A percentile compares a stretch with the other conserved stretches of the same genome.
Evolutionary conservation across 2,113 vertebrate species (phyloP).

Genomic region (Myotis brandtii): DNA sequence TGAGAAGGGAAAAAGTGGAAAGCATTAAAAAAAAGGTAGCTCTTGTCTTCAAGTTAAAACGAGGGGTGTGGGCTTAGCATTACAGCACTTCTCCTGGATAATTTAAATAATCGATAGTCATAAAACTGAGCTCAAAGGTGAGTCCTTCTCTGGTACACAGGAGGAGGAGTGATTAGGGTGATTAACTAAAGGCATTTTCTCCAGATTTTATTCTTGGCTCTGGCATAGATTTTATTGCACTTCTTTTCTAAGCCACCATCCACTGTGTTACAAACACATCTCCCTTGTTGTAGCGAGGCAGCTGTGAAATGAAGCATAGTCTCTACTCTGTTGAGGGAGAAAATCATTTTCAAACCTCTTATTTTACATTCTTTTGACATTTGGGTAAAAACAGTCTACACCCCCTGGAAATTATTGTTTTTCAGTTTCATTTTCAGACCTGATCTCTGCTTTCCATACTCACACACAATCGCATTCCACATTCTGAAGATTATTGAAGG

Average conservation of each 20-base stretch:
- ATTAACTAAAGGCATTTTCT: conserved; percentile 56
- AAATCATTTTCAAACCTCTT: conserved; percentile 38
- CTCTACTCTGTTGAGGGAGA: neutral
- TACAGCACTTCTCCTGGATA: neutral
- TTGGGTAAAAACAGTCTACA: neutral
- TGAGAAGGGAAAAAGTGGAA: neutral
- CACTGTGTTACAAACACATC: neutral
- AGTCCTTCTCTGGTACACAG: neutral
- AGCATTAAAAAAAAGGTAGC: neutral
- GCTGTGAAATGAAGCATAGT: conserved; percentile 13
- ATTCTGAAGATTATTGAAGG: neutral
- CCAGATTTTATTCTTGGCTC: conserved; percentile 53
- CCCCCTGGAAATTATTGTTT: neutral
- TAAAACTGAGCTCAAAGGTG: neutral
- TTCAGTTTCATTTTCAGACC: conserved; percentile 58
- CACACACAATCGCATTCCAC: neutral
- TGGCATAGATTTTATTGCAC: conserved; percentile 51
- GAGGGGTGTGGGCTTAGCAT: neutral
- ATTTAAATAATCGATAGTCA: neutral
- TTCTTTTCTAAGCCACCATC: conserved; percentile 21
- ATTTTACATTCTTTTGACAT: conserved; percentile 60
- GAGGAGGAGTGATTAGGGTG: conserved; percentile 2
- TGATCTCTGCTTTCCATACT: neutral
- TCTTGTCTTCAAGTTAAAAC: conserved; percentile 13
- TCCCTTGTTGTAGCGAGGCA: neutral